A percentile compares a stretch with the other conserved stretches of the same genome.
phyloP scores from a whole-genome alignment of 2,797 vertebrate species.

The Carapus acus region DNA sequence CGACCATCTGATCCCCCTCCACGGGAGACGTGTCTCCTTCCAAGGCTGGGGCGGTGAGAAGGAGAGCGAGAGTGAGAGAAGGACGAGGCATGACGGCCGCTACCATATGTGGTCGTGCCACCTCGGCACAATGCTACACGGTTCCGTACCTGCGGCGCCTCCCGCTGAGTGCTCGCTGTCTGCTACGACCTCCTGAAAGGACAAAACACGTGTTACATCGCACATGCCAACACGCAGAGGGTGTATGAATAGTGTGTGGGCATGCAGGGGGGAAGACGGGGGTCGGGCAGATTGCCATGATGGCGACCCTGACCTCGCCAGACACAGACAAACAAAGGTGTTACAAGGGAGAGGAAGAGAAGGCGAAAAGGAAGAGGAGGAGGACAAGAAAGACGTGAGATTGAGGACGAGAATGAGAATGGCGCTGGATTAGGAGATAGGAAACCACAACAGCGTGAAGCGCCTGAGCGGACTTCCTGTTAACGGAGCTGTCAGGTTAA shows the following conservation, averaged over 20 bases:
- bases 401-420: constrained; percentile 16
- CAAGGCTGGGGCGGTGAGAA: constrained; percentile 55
- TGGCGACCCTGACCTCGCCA: constrained; percentile 39
- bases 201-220: constrained; percentile 58
- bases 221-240: constrained; percentile 28
- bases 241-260: constrained; percentile 60
- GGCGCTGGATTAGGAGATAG: constrained; percentile 27
- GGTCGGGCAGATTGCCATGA: constrained; percentile 45
- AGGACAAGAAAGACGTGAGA: constrained; percentile 19
- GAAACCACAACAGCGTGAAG: constrained; percentile 5
- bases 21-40: constrained; percentile 59
- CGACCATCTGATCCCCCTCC: constrained; percentile 65
- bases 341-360: constrained; percentile 23
- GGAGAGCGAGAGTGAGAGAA: constrained; percentile 18
- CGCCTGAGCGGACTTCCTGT: constrained; percentile 25
- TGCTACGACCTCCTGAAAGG: constrained; percentile 62
- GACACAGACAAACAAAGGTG: constrained; percentile 37
- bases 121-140: constrained; percentile 1
- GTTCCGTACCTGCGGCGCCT: constrained; percentile 61
- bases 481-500: constrained; percentile 40
- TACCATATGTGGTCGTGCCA: not conserved
- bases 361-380: constrained; percentile 1
- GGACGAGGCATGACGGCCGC: constrained; percentile 26
- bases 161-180: constrained; percentile 51
- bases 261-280: constrained; percentile 55